A percentile compares a stretch with the other conserved stretches of the same genome.
phyloP scores from a whole-genome alignment of 2,113 vertebrate genomes.

The Corvus moneduloides region DNA sequence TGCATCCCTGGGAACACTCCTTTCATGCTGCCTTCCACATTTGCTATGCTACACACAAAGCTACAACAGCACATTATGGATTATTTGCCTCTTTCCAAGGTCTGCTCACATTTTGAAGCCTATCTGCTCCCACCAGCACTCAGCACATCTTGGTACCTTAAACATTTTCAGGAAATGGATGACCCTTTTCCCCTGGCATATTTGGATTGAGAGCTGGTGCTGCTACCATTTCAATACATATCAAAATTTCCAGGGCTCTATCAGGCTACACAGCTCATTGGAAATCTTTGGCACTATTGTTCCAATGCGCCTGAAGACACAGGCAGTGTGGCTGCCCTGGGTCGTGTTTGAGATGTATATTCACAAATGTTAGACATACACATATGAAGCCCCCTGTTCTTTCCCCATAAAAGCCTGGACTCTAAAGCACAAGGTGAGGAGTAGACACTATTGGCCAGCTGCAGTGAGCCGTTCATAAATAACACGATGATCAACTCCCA shows the following conservation, averaged over 20 bases:
- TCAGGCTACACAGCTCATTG: background rate
- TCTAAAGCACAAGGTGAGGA: conserved; percentile 19
- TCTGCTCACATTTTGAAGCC: background rate
- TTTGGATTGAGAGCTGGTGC: background rate
- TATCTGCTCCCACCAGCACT: background rate
- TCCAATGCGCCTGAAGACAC: background rate
- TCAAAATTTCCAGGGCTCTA: background rate
- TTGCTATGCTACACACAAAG: fast-evolving
- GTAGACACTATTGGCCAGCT: background rate
- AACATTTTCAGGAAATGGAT: background rate
- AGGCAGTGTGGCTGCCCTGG: background rate
- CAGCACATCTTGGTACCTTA: background rate
- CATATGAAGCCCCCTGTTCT: background rate
- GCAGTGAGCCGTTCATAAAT: conserved; percentile 10
- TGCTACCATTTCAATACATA: background rate
- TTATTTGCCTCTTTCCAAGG: background rate
- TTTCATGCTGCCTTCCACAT: background rate
- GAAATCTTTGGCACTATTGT: background rate
- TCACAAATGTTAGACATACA: background rate
- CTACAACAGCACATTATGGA: background rate
- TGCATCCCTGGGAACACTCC: fast-evolving
- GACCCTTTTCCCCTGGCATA: background rate
- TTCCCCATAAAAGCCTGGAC: background rate
- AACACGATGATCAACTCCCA: fast-evolving
- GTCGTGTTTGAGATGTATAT: background rate